Percentiles rank a stretch among this genome's conserved stretches.
Conservation (phyloP, 2,113 vertebrate species). For the Etheostoma cragini region DNA sequence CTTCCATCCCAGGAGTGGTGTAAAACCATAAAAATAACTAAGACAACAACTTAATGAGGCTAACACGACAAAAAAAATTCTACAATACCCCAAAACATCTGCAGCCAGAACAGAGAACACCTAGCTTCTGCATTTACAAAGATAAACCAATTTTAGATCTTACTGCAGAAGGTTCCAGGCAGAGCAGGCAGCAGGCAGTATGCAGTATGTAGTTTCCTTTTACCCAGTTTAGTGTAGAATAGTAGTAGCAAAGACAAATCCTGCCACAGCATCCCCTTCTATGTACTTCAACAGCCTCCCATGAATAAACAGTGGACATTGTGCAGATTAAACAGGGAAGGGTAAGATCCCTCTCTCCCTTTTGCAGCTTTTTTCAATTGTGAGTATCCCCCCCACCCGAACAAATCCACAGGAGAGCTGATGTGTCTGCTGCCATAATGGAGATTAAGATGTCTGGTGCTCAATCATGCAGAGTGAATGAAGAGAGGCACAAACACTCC, state of each 20-base stretch:
- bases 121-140: conserved; percentile 7
- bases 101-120: neutral
- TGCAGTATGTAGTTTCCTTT: neutral
- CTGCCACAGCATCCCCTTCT: neutral
- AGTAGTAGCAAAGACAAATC: neutral
- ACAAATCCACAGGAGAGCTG: conserved; percentile 44
- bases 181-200: neutral
- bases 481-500: conserved; percentile 36
- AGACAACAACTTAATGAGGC: neutral
- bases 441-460: conserved; percentile 73
- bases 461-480: conserved; percentile 63
- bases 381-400: neutral
- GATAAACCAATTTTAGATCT: neutral
- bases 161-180: neutral
- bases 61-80: neutral
- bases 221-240: neutral
- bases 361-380: conserved; percentile 21
- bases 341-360: neutral
- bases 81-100: conserved; percentile 1
- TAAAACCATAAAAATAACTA: neutral
- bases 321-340: neutral
- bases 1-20: neutral
- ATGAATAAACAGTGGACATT: neutral
- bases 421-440: conserved; percentile 48
- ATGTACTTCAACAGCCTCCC: neutral